These are phyloP conservation scores for Conops quadrifasciatus DNA, from an alignment of 2,888 invertebrate species.

Conservation along the genomic window DNA sequence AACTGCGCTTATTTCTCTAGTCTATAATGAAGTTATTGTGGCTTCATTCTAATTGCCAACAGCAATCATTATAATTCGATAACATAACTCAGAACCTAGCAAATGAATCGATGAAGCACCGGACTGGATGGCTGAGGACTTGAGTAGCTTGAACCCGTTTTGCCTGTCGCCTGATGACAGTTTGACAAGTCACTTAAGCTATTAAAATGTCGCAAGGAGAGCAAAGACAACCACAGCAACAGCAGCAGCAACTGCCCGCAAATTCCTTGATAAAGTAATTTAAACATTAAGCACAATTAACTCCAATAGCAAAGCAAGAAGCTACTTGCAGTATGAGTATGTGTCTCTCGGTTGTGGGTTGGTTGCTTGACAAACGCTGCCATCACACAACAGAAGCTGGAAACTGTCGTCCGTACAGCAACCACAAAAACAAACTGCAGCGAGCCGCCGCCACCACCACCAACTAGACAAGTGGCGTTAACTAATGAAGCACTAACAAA, in stretches of 20 bases:
- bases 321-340: background rate
- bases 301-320: background rate
- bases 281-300: slow-evolving; percentile 14
- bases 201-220: background rate
- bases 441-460: background rate
- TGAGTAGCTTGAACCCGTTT: background rate
- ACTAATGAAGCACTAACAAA: slow-evolving; percentile 23
- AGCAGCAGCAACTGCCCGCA: background rate
- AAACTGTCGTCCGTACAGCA: background rate
- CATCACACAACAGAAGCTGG: background rate
- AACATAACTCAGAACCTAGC: slow-evolving; percentile 42
- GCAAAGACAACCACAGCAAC: background rate
- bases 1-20: background rate
- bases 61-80: slow-evolving; percentile 41
- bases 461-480: background rate
- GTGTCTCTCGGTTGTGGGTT: slow-evolving; percentile 30
- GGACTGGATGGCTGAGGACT: background rate
- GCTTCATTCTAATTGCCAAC: slow-evolving; percentile 10
- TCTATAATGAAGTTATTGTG: background rate
- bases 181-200: background rate
- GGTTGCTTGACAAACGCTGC: slow-evolving; percentile 47
- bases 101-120: background rate
- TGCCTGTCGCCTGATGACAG: slow-evolving; percentile 5
- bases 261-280: slow-evolving; percentile 1
- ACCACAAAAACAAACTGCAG: background rate